phyloP scores from a whole-genome alignment of 2,113 vertebrate genomes.

The Pseudopipra pipra region DNA sequence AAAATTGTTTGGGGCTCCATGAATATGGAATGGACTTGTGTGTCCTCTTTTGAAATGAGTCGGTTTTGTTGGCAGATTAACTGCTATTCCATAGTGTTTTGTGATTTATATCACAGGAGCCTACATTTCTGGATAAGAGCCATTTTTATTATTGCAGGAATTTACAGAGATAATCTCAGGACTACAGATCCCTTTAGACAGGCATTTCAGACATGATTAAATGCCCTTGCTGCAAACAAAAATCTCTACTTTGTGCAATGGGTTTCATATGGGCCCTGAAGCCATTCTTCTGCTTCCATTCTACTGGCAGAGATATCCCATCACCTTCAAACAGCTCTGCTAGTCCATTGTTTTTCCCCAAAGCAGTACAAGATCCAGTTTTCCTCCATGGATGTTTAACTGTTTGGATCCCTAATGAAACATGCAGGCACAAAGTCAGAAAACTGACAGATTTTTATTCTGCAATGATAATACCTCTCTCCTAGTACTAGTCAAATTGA shows the following conservation, averaged over 20 bases:
- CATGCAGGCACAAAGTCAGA: background rate
- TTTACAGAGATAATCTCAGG: constrained; percentile 31
- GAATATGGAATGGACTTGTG: background rate
- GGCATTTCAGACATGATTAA: constrained; percentile 51
- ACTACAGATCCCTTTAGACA: constrained; percentile 44
- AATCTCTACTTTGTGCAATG: constrained; percentile 10
- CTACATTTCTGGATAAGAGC: background rate
- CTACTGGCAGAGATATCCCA: background rate
- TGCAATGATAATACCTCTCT: background rate
- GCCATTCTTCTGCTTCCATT: constrained; percentile 21
- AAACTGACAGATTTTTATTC: background rate
- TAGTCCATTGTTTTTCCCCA: background rate
- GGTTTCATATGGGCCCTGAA: constrained; percentile 19
- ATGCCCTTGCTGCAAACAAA: constrained; percentile 46
- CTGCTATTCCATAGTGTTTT: background rate
- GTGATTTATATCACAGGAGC: background rate
- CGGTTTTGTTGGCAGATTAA: background rate
- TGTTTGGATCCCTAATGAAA: background rate
- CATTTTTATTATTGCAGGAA: constrained; percentile 30
- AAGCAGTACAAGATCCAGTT: background rate
- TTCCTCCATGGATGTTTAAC: constrained; percentile 18
- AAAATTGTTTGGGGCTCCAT: background rate
- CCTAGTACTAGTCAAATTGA: background rate
- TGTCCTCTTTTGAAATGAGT: background rate
- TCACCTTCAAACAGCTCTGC: background rate